Base-by-base conservation (phyloP, 2,888 invertebrate species). In the Tinea pellionella region DNA sequence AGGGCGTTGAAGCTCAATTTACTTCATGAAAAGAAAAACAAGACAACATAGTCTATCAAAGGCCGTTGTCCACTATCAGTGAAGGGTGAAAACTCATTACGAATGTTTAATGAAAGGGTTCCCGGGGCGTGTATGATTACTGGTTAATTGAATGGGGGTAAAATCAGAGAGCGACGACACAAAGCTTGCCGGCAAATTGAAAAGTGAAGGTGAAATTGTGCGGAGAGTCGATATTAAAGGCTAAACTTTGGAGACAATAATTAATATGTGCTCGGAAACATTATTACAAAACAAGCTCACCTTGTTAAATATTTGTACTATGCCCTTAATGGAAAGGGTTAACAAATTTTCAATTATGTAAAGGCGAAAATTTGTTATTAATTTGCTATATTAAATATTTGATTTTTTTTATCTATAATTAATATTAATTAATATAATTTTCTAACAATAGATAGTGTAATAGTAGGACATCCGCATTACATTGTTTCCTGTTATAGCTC, bases 21-120 rank as follows among this genome's bases (percentile, higher is more conserved):
- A 72, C 32, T 57, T 57, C 12, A 57, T 72, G 68, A 75, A 77
- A 77, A 78, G 73, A 75, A 72, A 75, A 82, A 80, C 73, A 77
- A 73, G 70, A 72, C 68, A 19, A 15, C 24, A 24, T 13, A 68
- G 73, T 73, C 75, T 73, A 77, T 75, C 71, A 75, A 72, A 75
- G 78, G 77, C 73, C 73, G 73, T 80, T 82, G 86, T 81, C 84
- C 85, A 86, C 77, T 80, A 80, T 76, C 74, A 76, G 63, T 71
- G 78, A 77, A 83, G 85, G 84, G 82, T 78, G 80, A 83, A 86
- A 87, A 86, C 84, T 86, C 84, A 85, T 86, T 85, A 84, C 74
- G 75, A 73, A 72, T 76, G 73, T 77, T 79, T 82, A 82, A 86
- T 85, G 80, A 86, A 87, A 86, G 82, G 82, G 80, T 74, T 74